Conservation (phyloP, 2,113 vertebrate species). For the Pipra filicauda region DNA sequence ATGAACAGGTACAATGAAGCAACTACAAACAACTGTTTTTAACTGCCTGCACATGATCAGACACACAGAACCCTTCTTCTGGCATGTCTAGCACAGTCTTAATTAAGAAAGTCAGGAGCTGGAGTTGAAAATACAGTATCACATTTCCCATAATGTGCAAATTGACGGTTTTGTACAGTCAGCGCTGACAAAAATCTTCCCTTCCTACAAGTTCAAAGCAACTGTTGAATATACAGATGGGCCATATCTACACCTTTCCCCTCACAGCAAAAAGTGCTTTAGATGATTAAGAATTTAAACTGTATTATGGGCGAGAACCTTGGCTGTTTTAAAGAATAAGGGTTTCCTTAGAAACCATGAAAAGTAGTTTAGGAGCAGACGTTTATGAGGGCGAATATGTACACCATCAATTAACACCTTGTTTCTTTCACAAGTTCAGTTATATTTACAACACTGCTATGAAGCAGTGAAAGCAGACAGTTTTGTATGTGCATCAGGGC, state of each 20-base stretch:
- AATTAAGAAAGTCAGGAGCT: slow-evolving; percentile 46
- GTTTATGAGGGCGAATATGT: slow-evolving; percentile 32
- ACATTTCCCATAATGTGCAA: slow-evolving; percentile 55
- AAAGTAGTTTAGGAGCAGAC: slow-evolving; percentile 33
- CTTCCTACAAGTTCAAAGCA: slow-evolving; percentile 55
- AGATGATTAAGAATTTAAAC: slow-evolving; percentile 46
- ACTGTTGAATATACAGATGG: slow-evolving; percentile 62
- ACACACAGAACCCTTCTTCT: slow-evolving; percentile 19
- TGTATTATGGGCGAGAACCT: slow-evolving; percentile 12
- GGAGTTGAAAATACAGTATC: slow-evolving; percentile 36
- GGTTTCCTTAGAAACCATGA: slow-evolving; percentile 63
- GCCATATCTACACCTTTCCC: slow-evolving; percentile 43
- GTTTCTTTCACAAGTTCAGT: slow-evolving; percentile 63
- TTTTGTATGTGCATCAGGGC: slow-evolving; percentile 26
- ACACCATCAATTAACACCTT: slow-evolving; percentile 43
- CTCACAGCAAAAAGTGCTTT: not conserved
- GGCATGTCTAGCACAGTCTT: slow-evolving; percentile 52
- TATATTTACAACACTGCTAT: slow-evolving; percentile 68
- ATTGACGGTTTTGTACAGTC: slow-evolving; percentile 59
- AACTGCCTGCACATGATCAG: slow-evolving; percentile 16
- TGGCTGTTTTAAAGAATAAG: slow-evolving; percentile 44
- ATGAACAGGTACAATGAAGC: rapidly evolving
- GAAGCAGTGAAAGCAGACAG: slow-evolving; percentile 44
- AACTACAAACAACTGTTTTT: not conserved
- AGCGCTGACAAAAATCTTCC: slow-evolving; percentile 27